Evolutionary conservation across 2,113 vertebrate species (phyloP).

Genomic region (Jaculus jaculus): DNA sequence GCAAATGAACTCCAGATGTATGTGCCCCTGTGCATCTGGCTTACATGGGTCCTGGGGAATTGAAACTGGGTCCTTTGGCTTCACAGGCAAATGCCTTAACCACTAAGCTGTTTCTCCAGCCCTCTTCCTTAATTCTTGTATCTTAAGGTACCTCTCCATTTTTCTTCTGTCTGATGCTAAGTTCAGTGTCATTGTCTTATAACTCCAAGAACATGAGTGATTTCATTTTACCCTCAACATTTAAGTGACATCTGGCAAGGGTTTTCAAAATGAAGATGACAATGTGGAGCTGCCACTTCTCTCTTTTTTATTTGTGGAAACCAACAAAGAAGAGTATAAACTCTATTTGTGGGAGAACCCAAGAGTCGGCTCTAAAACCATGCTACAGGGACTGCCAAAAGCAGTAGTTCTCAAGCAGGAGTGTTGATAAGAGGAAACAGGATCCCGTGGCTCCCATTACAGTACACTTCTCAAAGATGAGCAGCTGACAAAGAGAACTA

Average conservation of each 20-base stretch:
- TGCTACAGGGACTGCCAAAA: not conserved
- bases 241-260: conserved; percentile 16
- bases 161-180: conserved; percentile 29
- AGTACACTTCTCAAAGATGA: not conserved
- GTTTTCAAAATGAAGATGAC: conserved; percentile 2
- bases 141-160: not conserved
- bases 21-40: too few species aligned
- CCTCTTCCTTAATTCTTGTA: not conserved
- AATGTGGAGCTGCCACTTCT: not conserved
- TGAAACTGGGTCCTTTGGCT: too few species aligned
- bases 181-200: conserved; percentile 3
- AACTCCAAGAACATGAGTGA: not conserved
- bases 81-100: too few species aligned
- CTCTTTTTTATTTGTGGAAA: conserved; percentile 37
- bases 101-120: too few species aligned
- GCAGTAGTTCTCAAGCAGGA: not conserved
- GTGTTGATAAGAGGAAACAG: not conserved
- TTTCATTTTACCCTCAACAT: conserved; percentile 14
- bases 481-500: not conserved
- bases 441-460: not conserved
- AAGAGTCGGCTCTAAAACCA: conserved; percentile 30
- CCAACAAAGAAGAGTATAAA: not conserved
- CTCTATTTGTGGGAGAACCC: not conserved
- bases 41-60: too few species aligned
- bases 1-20: too few species aligned